Evolutionary conservation across 1,140 invertebrate genomes (phyloP).

Genomic region (Drosophila rhopaloa): DNA sequence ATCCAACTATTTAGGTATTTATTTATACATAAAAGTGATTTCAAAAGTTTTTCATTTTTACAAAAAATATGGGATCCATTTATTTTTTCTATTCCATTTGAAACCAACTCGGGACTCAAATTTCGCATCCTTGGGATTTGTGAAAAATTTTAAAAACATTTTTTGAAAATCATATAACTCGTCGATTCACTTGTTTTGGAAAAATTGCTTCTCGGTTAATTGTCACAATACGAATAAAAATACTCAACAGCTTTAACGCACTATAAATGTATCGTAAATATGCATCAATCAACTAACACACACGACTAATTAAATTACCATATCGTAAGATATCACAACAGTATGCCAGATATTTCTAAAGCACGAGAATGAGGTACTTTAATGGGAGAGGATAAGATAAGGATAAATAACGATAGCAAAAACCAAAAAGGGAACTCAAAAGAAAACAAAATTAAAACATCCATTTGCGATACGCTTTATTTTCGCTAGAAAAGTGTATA

Average conservation of each 20-base stretch:
- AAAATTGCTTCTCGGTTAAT: constrained; percentile 77
- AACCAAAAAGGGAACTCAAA: constrained; percentile 30
- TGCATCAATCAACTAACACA: constrained; percentile 59
- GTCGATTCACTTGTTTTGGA: constrained; percentile 14
- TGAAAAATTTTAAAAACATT: constrained; percentile 14
- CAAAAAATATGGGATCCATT: constrained; percentile 63
- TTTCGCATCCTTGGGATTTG: constrained; percentile 56
- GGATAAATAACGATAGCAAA: constrained; percentile 2
- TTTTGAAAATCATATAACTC: constrained; percentile 26
- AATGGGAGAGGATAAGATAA: constrained; percentile 23
- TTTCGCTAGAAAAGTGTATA: constrained; percentile 63
- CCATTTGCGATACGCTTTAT: constrained; percentile 78
- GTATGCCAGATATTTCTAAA: constrained; percentile 73
- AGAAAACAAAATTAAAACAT: constrained; percentile 39
- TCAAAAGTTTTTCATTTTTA: constrained; percentile 62
- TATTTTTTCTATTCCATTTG: constrained; percentile 53
- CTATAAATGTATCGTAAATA: constrained; percentile 65
- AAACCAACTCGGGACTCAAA: constrained; percentile 62
- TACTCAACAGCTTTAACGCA: constrained; percentile 74
- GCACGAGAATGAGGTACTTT: constrained; percentile 64
- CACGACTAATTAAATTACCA: constrained; percentile 54
- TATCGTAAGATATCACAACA: constrained; percentile 76
- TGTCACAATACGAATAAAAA: constrained; percentile 77
- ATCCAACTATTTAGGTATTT: constrained; percentile 55
- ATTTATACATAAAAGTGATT: constrained; percentile 74